Percentiles rank a stretch among this genome's conserved stretches.
These are phyloP conservation scores for Ectropis crepuscularia DNA, from an alignment of 2,888 invertebrate species.

Conservation along the genomic window DNA sequence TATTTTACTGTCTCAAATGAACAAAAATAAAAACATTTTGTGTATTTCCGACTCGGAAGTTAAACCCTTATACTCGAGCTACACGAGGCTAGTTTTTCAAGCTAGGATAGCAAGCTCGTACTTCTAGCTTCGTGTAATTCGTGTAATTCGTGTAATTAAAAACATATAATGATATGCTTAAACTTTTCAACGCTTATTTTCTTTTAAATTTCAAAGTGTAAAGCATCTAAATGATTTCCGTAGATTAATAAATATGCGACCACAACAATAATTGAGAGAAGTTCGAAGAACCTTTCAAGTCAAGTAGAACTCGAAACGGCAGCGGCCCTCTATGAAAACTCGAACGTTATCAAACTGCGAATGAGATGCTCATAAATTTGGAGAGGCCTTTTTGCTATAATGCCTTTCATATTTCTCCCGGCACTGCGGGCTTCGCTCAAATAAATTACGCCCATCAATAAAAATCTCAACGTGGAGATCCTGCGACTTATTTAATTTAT, in stretches of 20 bases:
- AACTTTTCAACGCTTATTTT: no score
- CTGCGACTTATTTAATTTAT: conserved; percentile 83
- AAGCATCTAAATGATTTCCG: no score
- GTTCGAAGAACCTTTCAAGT: conserved; percentile 36
- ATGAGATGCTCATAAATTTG: conserved; percentile 81
- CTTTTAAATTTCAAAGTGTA: no score
- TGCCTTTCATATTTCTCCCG: conserved; percentile 83
- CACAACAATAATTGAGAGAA: conserved; percentile 17
- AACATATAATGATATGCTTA: no score
- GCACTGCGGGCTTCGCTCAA: conserved; percentile 81
- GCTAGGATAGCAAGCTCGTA: no score
- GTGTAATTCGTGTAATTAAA: no score
- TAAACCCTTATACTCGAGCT: no score
- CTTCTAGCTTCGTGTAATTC: no score
- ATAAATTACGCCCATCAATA: conserved; percentile 84
- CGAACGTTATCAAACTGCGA: conserved; percentile 73
- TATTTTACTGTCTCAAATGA: no score
- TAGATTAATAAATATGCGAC: conserved; percentile 3
- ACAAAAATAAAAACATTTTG: no score
- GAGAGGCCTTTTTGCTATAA: conserved; percentile 82
- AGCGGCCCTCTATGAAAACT: conserved; percentile 51
- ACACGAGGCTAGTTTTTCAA: no score
- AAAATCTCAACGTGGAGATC: conserved; percentile 79
- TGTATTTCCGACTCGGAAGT: no score
- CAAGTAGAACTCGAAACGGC: conserved; percentile 42